phyloP scores from a whole-genome alignment of 2,888 invertebrate genomes.

The Calameuta idolon region DNA sequence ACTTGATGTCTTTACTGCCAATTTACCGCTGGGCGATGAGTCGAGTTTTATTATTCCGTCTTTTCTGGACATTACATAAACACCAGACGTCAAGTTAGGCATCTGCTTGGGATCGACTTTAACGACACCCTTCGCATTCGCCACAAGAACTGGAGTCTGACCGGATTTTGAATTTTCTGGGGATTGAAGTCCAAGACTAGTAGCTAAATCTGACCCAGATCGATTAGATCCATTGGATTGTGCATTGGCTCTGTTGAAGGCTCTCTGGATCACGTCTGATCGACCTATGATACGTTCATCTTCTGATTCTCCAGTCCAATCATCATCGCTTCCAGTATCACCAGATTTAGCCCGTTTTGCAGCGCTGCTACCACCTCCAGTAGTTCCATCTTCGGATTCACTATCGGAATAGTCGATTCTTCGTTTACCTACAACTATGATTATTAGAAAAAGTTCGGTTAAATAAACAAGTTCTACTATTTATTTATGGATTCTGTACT shows the following conservation, averaged over 20 bases:
- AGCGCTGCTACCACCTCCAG: conserved; percentile 58
- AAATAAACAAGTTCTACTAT: conserved; percentile 3
- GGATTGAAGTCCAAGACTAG: conserved; percentile 68
- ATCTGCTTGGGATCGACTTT: conserved; percentile 81
- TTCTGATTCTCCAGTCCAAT: conserved; percentile 67
- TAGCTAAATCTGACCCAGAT: conserved; percentile 70
- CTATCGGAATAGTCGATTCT: conserved; percentile 68
- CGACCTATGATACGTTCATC: conserved; percentile 64
- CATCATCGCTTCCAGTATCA: conserved; percentile 69
- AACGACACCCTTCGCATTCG: conserved; percentile 76
- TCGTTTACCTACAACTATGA: conserved; percentile 63
- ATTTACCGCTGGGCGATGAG: conserved; percentile 71
- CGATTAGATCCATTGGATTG: conserved; percentile 66
- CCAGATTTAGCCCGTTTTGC: conserved; percentile 70
- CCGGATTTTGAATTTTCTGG: conserved; percentile 48
- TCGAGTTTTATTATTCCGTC: conserved; percentile 81
- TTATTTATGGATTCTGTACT: conserved; percentile 21
- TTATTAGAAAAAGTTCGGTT: conserved; percentile 11
- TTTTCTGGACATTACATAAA: conserved; percentile 83
- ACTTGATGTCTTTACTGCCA: conserved; percentile 67
- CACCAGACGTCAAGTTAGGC: conserved; percentile 74
- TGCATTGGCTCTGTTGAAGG: conserved; percentile 60
- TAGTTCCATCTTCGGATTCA: conserved; percentile 66
- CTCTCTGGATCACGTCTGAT: conserved; percentile 63
- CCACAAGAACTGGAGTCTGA: conserved; percentile 64